Evolutionary conservation across 2,113 vertebrate genomes (phyloP).

Genomic region (Phalacrocorax brasilianus): DNA sequence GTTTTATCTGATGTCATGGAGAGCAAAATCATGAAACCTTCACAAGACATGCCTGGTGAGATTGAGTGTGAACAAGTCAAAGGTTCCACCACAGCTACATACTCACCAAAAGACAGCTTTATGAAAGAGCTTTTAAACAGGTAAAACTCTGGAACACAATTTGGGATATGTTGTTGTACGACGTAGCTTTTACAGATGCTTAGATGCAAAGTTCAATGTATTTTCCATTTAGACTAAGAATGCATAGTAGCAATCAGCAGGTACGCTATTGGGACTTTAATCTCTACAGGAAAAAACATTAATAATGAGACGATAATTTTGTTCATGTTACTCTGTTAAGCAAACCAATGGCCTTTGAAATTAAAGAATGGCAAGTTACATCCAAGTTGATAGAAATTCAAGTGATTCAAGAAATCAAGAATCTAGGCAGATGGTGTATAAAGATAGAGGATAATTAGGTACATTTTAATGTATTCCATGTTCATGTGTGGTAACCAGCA

Average conservation of each 20-base stretch:
- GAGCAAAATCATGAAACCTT: constrained; percentile 35
- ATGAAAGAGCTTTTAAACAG: constrained; percentile 88
- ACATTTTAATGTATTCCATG: constrained; percentile 32
- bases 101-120: constrained; percentile 81
- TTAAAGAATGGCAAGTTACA: constrained; percentile 64
- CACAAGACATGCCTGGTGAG: background rate
- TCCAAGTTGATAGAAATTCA: constrained; percentile 60
- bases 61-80: constrained; percentile 46
- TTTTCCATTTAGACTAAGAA: background rate
- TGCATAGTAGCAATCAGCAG: background rate
- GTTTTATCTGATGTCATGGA: constrained; percentile 47
- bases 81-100: constrained; percentile 41
- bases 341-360: constrained; percentile 71
- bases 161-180: background rate
- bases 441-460: constrained; percentile 48
- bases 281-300: background rate
- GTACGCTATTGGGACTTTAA: constrained; percentile 18
- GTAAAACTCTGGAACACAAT: constrained; percentile 52
- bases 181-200: background rate
- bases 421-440: constrained; percentile 41
- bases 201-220: background rate
- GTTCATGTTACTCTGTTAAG: constrained; percentile 59
- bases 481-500: constrained; percentile 41
- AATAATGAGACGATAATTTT: constrained; percentile 61
- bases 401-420: constrained; percentile 33